Percentiles rank a stretch among this genome's conserved stretches.
Conservation (phyloP, 2,888 invertebrate genomes). For the Pammene aurita region DNA sequence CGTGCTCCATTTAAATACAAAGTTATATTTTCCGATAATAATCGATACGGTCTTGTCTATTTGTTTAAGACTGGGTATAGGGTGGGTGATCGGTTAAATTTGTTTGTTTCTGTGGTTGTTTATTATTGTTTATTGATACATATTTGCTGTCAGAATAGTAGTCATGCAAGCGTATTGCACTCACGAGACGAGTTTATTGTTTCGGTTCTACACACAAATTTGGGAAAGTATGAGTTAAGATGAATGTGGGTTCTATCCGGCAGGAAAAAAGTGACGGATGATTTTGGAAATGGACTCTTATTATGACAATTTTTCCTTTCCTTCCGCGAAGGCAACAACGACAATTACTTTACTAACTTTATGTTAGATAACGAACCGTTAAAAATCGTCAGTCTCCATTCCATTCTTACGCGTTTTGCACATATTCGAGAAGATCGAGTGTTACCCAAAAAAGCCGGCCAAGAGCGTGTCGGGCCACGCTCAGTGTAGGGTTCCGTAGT, state of each 20-base stretch:
- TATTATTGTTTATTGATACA: conserved; percentile 15
- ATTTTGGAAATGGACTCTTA: too few species aligned
- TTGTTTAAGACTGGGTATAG: conserved; percentile 5
- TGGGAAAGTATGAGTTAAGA: background rate
- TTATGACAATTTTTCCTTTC: too few species aligned
- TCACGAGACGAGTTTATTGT: background rate
- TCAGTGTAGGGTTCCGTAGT: too few species aligned
- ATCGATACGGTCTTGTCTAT: background rate
- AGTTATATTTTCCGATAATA: conserved; percentile 30
- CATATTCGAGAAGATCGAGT: too few species aligned
- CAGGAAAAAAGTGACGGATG: too few species aligned
- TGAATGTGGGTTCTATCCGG: background rate
- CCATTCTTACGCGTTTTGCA: too few species aligned
- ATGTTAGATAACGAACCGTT: too few species aligned
- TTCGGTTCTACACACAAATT: background rate
- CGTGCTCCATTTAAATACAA: conserved; percentile 32
- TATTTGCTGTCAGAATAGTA: conserved; percentile 15
- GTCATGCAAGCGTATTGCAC: background rate
- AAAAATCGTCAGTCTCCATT: too few species aligned
- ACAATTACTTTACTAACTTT: too few species aligned
- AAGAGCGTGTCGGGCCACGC: too few species aligned
- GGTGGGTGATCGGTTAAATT: conserved; percentile 4
- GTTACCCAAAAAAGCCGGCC: too few species aligned
- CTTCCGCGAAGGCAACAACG: too few species aligned
- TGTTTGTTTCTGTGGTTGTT: conserved; percentile 17